Evolutionary conservation across 2,113 vertebrate genomes (phyloP).

Genomic region (Melospiza georgiana): DNA sequence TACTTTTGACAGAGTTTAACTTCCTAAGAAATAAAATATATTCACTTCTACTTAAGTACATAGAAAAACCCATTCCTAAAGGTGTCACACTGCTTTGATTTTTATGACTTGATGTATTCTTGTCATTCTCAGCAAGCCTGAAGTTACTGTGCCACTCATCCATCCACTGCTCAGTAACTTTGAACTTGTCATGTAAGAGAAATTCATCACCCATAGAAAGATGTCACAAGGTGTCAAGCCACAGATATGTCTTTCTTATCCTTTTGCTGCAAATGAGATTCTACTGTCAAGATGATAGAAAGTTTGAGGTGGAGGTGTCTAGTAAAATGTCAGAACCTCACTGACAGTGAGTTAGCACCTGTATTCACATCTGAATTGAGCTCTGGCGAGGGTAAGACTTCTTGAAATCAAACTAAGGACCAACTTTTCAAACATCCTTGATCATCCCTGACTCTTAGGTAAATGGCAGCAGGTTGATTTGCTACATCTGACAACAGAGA

Average conservation of each 20-base stretch:
- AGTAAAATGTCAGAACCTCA: slow-evolving; percentile 60
- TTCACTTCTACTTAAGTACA: neutral
- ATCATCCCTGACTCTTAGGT: neutral
- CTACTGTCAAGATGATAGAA: slow-evolving; percentile 74
- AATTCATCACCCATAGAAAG: slow-evolving; percentile 67
- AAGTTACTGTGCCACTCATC: slow-evolving; percentile 54
- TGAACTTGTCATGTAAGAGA: slow-evolving; percentile 63
- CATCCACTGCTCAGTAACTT: slow-evolving; percentile 61
- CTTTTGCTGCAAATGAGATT: slow-evolving; percentile 70
- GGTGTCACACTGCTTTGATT: neutral
- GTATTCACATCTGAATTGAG: slow-evolving; percentile 13
- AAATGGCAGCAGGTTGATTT: slow-evolving; percentile 2
- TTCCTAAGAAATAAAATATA: neutral
- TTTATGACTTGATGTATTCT: slow-evolving; percentile 45
- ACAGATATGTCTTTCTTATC: slow-evolving; percentile 74
- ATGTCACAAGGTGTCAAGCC: slow-evolving; percentile 67
- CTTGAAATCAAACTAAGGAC: neutral
- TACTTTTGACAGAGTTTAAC: neutral
- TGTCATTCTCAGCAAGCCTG: slow-evolving; percentile 42
- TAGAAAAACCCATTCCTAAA: neutral
- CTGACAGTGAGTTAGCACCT: slow-evolving; percentile 14
- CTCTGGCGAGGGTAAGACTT: neutral
- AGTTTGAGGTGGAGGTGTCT: slow-evolving; percentile 10
- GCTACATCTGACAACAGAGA: neutral
- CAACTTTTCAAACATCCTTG: neutral